phyloP scores from a whole-genome alignment of 2,797 vertebrate species.

The Syngnathus rostellatus region DNA sequence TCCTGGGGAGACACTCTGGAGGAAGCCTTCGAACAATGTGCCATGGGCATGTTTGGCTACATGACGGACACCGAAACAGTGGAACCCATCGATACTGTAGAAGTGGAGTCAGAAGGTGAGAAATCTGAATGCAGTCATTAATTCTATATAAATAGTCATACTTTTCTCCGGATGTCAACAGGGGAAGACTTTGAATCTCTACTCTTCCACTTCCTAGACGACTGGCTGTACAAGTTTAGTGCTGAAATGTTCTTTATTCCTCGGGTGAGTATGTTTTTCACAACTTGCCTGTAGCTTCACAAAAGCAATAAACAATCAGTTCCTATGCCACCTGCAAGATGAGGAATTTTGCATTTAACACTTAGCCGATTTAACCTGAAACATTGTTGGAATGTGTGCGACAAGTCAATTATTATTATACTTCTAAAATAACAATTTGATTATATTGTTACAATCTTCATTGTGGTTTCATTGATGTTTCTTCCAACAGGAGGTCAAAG shows the following conservation, averaged over 20 bases:
- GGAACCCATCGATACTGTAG: slow-evolving; percentile 78
- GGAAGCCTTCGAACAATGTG: slow-evolving; percentile 93
- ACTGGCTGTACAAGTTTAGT: slow-evolving; percentile 95
- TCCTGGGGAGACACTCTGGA: slow-evolving; percentile 88
- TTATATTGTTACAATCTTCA: neutral
- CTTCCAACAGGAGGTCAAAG: slow-evolving; percentile 83
- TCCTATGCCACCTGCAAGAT: neutral
- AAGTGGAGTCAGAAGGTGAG: slow-evolving; percentile 86
- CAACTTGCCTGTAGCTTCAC: neutral
- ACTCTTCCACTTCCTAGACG: slow-evolving; percentile 90
- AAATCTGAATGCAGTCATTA: neutral
- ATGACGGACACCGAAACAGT: slow-evolving; percentile 96
- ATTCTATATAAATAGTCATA: neutral
- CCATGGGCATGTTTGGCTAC: slow-evolving; percentile 97
- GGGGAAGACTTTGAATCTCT: slow-evolving; percentile 90
- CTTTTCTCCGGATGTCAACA: slow-evolving; percentile 39
- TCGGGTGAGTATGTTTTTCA: slow-evolving; percentile 72
- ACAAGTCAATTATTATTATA: neutral
- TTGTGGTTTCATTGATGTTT: neutral
- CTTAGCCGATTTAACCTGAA: neutral
- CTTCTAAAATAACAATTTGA: neutral
- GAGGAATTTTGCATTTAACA: neutral
- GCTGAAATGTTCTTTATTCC: slow-evolving; percentile 91
- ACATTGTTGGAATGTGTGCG: neutral
- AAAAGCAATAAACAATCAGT: neutral